phyloP scores from a whole-genome alignment of 1,140 invertebrate genomes.

The Sarcophaga bullata region DNA sequence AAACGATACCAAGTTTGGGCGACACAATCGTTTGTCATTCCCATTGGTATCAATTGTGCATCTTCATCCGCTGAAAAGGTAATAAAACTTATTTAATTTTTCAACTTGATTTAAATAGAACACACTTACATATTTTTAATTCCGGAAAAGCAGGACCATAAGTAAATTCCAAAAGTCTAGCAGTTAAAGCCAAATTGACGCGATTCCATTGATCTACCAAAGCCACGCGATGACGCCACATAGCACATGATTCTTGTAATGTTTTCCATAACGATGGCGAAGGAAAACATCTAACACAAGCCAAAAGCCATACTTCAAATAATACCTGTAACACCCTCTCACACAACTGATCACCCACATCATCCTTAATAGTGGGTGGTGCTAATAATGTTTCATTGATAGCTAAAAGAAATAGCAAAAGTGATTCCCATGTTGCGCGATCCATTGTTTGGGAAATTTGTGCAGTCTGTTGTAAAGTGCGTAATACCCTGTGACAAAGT shows the following conservation, averaged over 20 bases:
- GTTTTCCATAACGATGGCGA: constrained; percentile 96
- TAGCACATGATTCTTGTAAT: constrained; percentile 88
- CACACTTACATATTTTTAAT: constrained; percentile 79
- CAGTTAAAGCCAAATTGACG: constrained; percentile 89
- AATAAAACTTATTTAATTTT: constrained; percentile 41
- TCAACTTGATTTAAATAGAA: constrained; percentile 42
- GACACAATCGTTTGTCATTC: constrained; percentile 89
- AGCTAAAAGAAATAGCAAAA: constrained; percentile 89
- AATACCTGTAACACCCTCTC: constrained; percentile 92
- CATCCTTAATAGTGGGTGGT: constrained; percentile 91
- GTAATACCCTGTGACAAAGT: constrained; percentile 91
- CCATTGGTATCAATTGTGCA: constrained; percentile 78
- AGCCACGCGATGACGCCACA: constrained; percentile 92
- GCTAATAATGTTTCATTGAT: constrained; percentile 93
- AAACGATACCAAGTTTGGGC: constrained; percentile 95
- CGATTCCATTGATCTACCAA: constrained; percentile 96
- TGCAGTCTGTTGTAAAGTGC: constrained; percentile 89
- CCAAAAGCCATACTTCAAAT: constrained; percentile 94
- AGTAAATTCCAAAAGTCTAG: constrained; percentile 85
- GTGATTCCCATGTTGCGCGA: constrained; percentile 89
- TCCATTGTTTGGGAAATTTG: constrained; percentile 82
- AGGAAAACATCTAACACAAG: constrained; percentile 87
- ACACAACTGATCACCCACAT: constrained; percentile 94
- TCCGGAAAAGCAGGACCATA: constrained; percentile 89
- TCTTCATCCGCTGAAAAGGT: constrained; percentile 82